phyloP scores from a whole-genome alignment of 2,888 invertebrate genomes.

The Iselma pallidipennis region DNA sequence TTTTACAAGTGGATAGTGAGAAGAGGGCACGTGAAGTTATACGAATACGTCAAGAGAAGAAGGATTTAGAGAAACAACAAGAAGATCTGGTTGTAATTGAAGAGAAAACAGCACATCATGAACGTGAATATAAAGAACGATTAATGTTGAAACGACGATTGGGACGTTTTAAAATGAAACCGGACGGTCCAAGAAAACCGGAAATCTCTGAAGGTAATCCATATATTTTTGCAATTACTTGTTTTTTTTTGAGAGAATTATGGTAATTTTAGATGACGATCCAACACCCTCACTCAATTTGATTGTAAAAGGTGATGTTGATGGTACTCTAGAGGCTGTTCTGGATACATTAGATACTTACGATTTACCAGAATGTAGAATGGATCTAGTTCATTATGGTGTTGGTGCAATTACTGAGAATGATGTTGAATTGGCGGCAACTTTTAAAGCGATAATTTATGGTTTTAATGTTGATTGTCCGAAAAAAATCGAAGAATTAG shows the following conservation, averaged over 20 bases:
- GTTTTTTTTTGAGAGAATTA: neutral
- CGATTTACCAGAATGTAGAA: conserved; percentile 71
- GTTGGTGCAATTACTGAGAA: conserved; percentile 84
- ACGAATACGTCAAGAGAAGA: conserved; percentile 61
- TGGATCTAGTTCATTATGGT: conserved; percentile 87
- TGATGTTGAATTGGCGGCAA: conserved; percentile 80
- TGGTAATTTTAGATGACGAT: conserved; percentile 35
- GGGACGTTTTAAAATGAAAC: conserved; percentile 63
- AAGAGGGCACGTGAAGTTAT: conserved; percentile 48
- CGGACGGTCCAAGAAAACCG: conserved; percentile 64
- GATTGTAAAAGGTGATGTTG: conserved; percentile 81
- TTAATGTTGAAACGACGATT: conserved; percentile 64
- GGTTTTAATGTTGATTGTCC: conserved; percentile 80
- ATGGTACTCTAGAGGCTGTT: conserved; percentile 95
- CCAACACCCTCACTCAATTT: conserved; percentile 49
- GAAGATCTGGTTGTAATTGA: conserved; percentile 66
- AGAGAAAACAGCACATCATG: conserved; percentile 68
- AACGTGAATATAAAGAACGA: conserved; percentile 65
- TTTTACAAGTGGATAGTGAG: conserved; percentile 73
- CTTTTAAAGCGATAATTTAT: conserved; percentile 81
- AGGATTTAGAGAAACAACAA: conserved; percentile 65
- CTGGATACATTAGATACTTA: conserved; percentile 89
- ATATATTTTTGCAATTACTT: neutral
- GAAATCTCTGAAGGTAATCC: conserved; percentile 51
- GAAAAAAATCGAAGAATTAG: conserved; percentile 57